These are phyloP conservation scores for Leiothrix lutea DNA, from an alignment of 2,113 vertebrate species.

Conservation along the genomic window DNA sequence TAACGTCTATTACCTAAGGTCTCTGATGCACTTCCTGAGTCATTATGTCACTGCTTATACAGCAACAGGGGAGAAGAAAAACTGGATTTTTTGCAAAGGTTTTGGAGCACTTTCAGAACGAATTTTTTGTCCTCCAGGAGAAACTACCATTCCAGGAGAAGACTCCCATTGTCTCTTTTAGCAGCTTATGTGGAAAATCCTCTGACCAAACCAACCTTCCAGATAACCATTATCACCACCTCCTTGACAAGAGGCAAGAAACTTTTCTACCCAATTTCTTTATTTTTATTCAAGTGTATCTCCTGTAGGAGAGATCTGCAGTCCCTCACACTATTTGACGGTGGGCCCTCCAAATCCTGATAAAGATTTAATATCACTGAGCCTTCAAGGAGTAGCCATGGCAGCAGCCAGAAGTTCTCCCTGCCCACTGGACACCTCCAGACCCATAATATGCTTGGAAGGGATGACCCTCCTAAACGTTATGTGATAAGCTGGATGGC, in stretches of 20 bases:
- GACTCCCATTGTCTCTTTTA: not conserved
- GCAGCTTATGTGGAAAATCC: not conserved
- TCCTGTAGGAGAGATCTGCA: not conserved
- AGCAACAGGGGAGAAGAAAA: not conserved
- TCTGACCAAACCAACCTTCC: not conserved
- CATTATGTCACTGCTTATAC: not conserved
- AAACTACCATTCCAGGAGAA: not conserved
- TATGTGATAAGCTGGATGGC: not conserved
- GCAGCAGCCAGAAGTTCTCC: not conserved
- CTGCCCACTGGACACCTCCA: not conserved
- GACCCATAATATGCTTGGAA: not conserved
- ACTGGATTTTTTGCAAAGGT: not conserved
- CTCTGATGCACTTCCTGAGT: not conserved
- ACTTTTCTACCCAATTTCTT: not conserved
- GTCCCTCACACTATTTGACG: not conserved
- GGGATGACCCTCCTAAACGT: not conserved
- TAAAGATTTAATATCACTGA: not conserved
- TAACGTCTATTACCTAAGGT: not conserved
- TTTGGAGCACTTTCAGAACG: not conserved
- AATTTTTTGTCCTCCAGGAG: not conserved
- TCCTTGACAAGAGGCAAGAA: not conserved
- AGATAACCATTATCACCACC: not conserved
- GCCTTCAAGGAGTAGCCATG: not conserved
- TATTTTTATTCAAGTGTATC: not conserved
- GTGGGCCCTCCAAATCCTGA: not conserved